These are phyloP conservation scores for Buphagus erythrorhynchus DNA, from an alignment of 2,797 vertebrate genomes.

Conservation along the genomic window DNA sequence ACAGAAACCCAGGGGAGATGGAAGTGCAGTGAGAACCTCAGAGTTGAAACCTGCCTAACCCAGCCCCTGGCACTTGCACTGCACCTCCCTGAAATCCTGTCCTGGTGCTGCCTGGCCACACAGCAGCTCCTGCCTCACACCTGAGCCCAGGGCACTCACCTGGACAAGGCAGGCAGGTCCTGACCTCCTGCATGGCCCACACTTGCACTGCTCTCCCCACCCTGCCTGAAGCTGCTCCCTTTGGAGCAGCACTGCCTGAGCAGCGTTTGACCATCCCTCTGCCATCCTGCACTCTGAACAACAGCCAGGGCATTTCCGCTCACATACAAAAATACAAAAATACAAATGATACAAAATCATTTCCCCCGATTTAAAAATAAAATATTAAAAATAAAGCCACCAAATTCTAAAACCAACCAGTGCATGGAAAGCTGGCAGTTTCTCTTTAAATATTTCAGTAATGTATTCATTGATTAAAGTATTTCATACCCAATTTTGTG, in stretches of 20 bases:
- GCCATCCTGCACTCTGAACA: not conserved
- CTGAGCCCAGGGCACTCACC: not conserved
- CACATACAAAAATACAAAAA: rapidly evolving
- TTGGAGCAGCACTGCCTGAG: not conserved
- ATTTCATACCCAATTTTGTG: constrained; percentile 1
- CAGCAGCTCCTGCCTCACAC: rapidly evolving
- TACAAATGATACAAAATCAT: rapidly evolving
- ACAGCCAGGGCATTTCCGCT: not conserved
- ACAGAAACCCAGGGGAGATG: not conserved
- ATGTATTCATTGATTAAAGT: constrained; percentile 8
- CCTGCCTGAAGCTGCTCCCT: not conserved
- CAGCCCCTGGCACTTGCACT: too few relatives aligned
- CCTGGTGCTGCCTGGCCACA: too few relatives aligned
- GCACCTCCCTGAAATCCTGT: too few relatives aligned
- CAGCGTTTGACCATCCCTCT: not conserved
- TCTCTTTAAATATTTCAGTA: not conserved
- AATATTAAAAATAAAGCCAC: not conserved
- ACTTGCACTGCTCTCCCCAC: rapidly evolving
- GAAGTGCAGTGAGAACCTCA: not conserved
- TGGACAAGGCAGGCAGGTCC: too few relatives aligned
- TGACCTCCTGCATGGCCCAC: not conserved
- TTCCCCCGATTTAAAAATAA: not conserved
- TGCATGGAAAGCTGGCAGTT: not conserved
- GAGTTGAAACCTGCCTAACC: not conserved
- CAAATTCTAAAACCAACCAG: not conserved